Base-by-base conservation (phyloP, 2,888 invertebrate species). In the Geotrupes spiniger region DNA sequence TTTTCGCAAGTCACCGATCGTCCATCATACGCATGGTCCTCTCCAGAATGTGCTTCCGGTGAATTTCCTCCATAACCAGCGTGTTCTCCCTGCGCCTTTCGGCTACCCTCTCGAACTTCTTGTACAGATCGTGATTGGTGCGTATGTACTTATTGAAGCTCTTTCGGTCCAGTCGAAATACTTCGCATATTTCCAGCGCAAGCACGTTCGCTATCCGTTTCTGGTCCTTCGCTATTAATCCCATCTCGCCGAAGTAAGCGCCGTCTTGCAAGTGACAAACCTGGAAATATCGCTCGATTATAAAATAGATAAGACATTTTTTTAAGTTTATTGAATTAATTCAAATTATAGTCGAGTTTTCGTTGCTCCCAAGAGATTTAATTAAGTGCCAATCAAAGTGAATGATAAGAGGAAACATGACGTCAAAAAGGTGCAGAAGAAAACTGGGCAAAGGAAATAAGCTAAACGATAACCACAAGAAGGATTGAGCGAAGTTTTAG, bases 181-280 rank as follows among this genome's bases (percentile, higher is more conserved):
- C 70, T 57, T 81, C 79, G 37, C 81, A 81, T 27, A 78, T 78
- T 57, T 82, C 81, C 9, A 82, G 72, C 0, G 83, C 81, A 5
- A 82, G 70, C 1, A 82, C 76, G n/a, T 78, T 80, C 1, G 79
- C 79, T 0, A 77, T 73, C 33, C 82, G 71, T 46, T 77, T 76
- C 43, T 76, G 74, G 58, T 79, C 78, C 40, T 76, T 75, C 59
- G 79, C 72, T 16, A 84, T 62, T 21, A 84, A 64, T 0, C 81
- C 78, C 31, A 82, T 74, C 63, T 82, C 83, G 1, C 84, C 84
- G 59, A 84, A 84, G 62, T 81, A 76, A 0, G 77, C 78, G 3
- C 83, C 83, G 57, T 83, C 83, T 50, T 79, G 77, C 38, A 82
- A 62, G 55, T 79, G 80, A 46, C 78, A 78, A 6, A 63, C 53